A percentile compares a stretch with the other conserved stretches of the same genome.
Evolutionary conservation across 1,140 invertebrate genomes (phyloP).

Genomic region (Drosophila elegans): DNA sequence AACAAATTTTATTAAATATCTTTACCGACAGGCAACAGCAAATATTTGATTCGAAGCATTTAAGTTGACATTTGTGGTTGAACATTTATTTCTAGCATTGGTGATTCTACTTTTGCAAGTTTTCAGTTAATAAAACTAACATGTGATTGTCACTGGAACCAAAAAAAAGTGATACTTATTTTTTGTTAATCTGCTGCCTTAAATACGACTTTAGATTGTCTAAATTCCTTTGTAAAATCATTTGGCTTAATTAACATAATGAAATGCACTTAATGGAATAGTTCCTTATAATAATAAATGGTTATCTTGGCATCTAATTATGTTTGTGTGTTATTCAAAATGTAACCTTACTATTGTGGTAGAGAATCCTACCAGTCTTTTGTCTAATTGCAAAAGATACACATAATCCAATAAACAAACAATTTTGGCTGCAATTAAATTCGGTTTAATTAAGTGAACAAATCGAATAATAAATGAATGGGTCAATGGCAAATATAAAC

Average conservation of each 20-base stretch:
- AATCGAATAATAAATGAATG: constrained; percentile 31
- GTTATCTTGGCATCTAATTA: background rate
- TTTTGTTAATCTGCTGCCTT: too few relatives aligned
- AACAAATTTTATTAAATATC: background rate
- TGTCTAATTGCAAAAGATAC: constrained; percentile 30
- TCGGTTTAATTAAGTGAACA: constrained; percentile 39
- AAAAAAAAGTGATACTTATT: too few relatives aligned
- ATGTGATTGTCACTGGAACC: too few relatives aligned
- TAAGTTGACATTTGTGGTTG: constrained; percentile 9
- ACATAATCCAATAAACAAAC: constrained; percentile 31
- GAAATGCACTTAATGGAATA: background rate
- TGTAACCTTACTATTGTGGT: constrained; percentile 6
- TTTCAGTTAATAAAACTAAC: background rate
- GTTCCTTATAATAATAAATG: constrained; percentile 4
- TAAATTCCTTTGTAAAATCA: background rate
- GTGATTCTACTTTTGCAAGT: background rate
- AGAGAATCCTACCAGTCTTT: background rate
- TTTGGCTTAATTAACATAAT: constrained; percentile 2
- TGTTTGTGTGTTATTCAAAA: constrained; percentile 20
- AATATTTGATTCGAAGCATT: constrained; percentile 22
- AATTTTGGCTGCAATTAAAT: constrained; percentile 30
- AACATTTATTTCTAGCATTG: constrained; percentile 1
- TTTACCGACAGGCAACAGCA: background rate
- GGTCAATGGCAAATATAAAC: background rate
- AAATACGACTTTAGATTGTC: background rate